Percentiles rank a stretch among this genome's conserved stretches.
Conservation (phyloP, 2,113 vertebrate genomes). For the Apodemus speciosus region DNA sequence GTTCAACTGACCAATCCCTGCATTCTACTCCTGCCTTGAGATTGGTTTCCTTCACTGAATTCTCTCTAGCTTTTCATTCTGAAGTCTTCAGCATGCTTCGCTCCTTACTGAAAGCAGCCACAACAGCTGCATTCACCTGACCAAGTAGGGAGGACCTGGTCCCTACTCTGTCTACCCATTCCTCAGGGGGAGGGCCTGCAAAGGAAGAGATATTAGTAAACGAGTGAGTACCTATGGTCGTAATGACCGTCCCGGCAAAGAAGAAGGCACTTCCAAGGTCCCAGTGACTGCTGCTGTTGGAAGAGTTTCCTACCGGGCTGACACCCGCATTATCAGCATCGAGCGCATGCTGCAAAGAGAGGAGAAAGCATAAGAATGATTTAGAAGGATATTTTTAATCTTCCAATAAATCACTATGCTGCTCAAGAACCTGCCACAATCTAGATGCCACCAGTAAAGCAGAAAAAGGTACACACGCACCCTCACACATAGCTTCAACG, state of each 20-base stretch:
- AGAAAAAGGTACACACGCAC: neutral
- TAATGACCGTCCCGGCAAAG: conserved; percentile 99
- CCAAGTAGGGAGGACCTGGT: neutral
- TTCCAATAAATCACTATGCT: neutral
- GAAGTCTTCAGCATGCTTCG: neutral
- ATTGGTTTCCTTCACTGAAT: neutral
- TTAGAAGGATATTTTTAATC: neutral
- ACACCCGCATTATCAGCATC: conserved; percentile 95
- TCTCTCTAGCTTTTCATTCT: neutral
- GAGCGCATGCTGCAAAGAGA: conserved; percentile 90
- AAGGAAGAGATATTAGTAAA: neutral
- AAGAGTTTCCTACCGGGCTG: conserved; percentile 93
- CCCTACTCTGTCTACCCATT: neutral
- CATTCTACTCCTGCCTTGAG: neutral
- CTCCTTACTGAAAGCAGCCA: neutral
- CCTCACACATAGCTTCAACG: neutral
- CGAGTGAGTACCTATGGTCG: conserved; percentile 92
- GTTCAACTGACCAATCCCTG: neutral
- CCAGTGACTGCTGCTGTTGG: conserved; percentile 96
- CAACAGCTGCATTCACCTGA: neutral
- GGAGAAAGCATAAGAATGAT: conserved; percentile 40
- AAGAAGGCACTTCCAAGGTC: conserved; percentile 98
- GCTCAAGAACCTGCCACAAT: neutral
- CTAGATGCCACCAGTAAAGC: neutral
- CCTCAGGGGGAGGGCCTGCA: neutral